phyloP scores from a whole-genome alignment of 2,797 vertebrate species.

The Sciaenops ocellatus region DNA sequence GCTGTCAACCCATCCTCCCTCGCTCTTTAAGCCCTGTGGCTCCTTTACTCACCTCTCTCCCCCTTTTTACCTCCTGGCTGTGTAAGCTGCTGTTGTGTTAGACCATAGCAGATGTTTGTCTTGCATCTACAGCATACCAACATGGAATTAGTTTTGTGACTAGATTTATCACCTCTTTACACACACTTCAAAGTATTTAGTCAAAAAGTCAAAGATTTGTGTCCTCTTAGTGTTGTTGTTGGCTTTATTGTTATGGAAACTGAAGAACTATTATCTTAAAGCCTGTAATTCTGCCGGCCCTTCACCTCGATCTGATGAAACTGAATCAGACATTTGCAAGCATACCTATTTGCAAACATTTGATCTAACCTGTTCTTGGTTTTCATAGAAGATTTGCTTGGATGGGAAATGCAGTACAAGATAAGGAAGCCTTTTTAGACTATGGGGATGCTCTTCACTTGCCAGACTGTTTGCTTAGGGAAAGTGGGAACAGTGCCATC shows the following conservation, averaged over 20 bases:
- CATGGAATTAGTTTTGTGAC: background rate
- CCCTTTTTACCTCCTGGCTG: constrained; percentile 13
- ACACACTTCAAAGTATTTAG: too few species aligned
- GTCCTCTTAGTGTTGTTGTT: constrained; percentile 28
- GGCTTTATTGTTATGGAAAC: constrained; percentile 52
- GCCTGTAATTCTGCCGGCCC: constrained; percentile 39
- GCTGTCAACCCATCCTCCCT: constrained; percentile 2
- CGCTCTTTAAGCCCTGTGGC: constrained; percentile 28
- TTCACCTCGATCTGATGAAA: constrained; percentile 60
- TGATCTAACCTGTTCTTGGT: constrained; percentile 45
- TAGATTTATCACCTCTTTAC: background rate
- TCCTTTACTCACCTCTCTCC: constrained; percentile 27
- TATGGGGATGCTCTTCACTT: constrained; percentile 36
- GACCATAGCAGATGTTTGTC: constrained; percentile 29
- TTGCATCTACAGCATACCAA: constrained; percentile 23
- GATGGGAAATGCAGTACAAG: constrained; percentile 60
- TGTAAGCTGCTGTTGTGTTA: constrained; percentile 26
- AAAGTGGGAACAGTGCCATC: constrained; percentile 83
- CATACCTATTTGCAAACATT: constrained; percentile 60
- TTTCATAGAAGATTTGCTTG: constrained; percentile 62
- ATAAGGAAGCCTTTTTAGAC: constrained; percentile 60
- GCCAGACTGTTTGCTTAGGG: constrained; percentile 22
- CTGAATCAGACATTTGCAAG: constrained; percentile 56
- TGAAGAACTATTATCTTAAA: constrained; percentile 48
- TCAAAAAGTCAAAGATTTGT: constrained; percentile 16